phyloP scores from a whole-genome alignment of 2,113 vertebrate genomes.

The Microtus montanus region DNA sequence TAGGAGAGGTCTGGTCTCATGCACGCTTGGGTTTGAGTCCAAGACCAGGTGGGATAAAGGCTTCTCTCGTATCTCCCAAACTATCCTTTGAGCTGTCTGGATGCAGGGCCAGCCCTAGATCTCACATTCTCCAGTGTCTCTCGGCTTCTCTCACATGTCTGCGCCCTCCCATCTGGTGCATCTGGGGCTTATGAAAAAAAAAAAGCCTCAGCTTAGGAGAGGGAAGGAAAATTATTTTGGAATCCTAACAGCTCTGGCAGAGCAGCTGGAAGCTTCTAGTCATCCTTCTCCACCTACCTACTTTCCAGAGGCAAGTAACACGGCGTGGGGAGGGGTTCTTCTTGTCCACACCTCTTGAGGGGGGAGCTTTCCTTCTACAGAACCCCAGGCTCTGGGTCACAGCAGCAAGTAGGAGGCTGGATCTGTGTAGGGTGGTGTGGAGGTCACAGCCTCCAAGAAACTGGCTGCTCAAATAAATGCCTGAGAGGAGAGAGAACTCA shows the following conservation, averaged over 20 bases:
- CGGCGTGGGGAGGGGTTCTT: neutral
- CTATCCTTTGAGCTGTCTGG: neutral
- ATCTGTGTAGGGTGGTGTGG: too few species aligned
- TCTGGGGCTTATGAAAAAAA: neutral
- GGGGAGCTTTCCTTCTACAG: neutral
- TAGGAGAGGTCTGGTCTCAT: neutral
- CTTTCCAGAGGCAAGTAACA: neutral
- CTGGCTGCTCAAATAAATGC: neutral
- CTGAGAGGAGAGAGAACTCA: neutral
- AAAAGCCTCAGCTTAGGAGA: conserved; percentile 11
- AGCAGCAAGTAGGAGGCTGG: neutral
- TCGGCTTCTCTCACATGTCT: neutral
- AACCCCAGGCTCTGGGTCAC: neutral
- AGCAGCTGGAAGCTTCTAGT: neutral
- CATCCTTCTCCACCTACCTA: neutral
- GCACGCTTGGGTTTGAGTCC: neutral
- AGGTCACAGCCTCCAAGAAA: neutral
- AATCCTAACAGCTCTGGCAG: neutral
- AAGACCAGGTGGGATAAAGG: neutral
- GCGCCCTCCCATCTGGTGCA: neutral
- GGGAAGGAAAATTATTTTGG: conserved; percentile 19
- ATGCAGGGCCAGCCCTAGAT: neutral
- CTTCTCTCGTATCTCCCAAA: neutral
- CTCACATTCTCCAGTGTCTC: neutral
- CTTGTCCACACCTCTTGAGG: neutral